phyloP scores from a whole-genome alignment of 2,888 invertebrate species.

The Rhagophthalmus giganteus region DNA sequence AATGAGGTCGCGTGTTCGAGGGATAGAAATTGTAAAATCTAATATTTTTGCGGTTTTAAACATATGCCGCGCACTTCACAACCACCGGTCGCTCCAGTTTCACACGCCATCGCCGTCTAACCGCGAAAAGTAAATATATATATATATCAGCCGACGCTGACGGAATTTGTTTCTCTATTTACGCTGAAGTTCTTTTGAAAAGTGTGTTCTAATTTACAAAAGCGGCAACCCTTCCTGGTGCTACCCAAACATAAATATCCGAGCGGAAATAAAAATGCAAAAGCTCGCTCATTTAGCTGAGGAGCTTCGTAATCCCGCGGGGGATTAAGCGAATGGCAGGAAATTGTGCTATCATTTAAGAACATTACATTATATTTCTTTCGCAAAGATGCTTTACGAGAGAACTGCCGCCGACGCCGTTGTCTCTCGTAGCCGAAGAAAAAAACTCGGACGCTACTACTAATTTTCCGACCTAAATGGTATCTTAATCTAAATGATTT shows the following conservation, averaged over 20 bases:
- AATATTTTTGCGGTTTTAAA: too few species aligned
- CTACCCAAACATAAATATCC: constrained; percentile 3
- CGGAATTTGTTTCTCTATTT: too few species aligned
- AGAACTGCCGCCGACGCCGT: constrained; percentile 1
- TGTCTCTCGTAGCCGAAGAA: too few species aligned
- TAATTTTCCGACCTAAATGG: constrained; percentile 3
- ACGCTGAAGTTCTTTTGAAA: too few species aligned
- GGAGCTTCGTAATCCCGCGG: constrained; percentile 10
- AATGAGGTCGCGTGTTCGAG: too few species aligned
- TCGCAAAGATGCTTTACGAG: constrained; percentile 14
- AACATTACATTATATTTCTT: constrained; percentile 10
- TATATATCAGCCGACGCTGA: too few species aligned
- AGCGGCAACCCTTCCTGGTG: neutral
- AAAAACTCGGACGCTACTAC: neutral
- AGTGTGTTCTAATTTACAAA: neutral
- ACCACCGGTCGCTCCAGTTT: too few species aligned
- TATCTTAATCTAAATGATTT: constrained; percentile 21
- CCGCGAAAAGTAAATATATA: too few species aligned
- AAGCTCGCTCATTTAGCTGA: constrained; percentile 7
- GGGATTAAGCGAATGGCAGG: constrained; percentile 13
- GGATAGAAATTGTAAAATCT: too few species aligned
- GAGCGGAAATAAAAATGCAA: constrained; percentile 12
- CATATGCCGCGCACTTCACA: too few species aligned
- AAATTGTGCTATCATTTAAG: constrained; percentile 15
- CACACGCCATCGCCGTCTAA: too few species aligned